Conservation (phyloP, 1,140 invertebrate species). For the Solenopsis invicta region DNA sequence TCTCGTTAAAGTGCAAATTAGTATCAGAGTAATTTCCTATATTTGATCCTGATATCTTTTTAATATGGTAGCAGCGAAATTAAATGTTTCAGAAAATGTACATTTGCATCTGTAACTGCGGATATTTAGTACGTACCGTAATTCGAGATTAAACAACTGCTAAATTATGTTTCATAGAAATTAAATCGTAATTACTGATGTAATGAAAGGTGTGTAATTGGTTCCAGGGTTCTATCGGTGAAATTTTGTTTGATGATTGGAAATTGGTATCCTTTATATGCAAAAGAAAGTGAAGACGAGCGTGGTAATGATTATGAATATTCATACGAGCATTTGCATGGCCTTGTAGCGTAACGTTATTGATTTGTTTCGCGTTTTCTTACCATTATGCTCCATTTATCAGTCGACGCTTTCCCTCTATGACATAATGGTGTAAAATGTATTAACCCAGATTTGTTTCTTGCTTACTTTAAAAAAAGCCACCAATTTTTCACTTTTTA, state of each 20-base stretch:
- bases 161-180: constrained; percentile 13
- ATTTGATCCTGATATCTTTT: constrained; percentile 26
- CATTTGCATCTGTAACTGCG: background rate
- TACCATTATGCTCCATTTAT: constrained; percentile 6
- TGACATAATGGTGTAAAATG: background rate
- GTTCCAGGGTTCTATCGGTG: background rate
- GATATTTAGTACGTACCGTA: background rate
- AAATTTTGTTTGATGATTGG: constrained; percentile 22
- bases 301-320: constrained; percentile 44
- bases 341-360: constrained; percentile 9
- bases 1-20: constrained; percentile 7
- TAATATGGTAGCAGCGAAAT: background rate
- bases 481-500: background rate
- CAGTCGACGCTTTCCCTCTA: background rate
- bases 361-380: constrained; percentile 30
- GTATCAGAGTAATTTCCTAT: constrained; percentile 19
- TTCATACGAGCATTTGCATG: constrained; percentile 53
- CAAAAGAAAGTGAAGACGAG: constrained; percentile 54
- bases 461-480: background rate
- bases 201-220: constrained; percentile 23
- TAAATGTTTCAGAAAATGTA: background rate
- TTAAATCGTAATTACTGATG: background rate
- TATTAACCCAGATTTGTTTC: background rate
- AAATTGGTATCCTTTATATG: constrained; percentile 30
- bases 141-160: constrained; percentile 14